Base-by-base conservation (phyloP, 2,888 invertebrate species). In the Chelonus formosanus region DNA sequence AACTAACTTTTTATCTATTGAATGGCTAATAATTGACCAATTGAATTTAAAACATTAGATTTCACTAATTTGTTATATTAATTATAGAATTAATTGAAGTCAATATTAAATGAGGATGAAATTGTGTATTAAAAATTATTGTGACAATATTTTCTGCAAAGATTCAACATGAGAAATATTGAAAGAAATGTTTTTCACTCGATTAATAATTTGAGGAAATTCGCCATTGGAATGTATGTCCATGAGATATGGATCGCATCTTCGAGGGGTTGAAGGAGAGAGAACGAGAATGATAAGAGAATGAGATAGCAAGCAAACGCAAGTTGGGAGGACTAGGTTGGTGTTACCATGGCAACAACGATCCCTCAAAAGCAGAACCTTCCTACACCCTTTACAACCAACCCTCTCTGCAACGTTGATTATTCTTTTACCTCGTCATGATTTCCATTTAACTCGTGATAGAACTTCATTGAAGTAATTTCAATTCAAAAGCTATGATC, bases 341-440 rank as follows among this genome's bases (percentile, higher is more conserved):
- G 72, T 74, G 80, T 82, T 72, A 73, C 78, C 80, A 82, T 82
- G 76, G 82, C 80, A 82, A 82, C 82, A 82, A 82, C 82, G 82
- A 82, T 82, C 82, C 80, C 82, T 82, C 82, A 82, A 82, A 82
- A 81, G 82, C 82, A 75, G 75, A 79, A 76, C 74, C 78, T 77
- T 78, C 78, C 78, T 77, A 76, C 77, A 75, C 78, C 77, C 78
- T 75, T 76, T 78, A 78, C 75, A 75, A 76, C 67, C 67, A 67
- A 64, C 71, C 67, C 65, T 56, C 56, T 43, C 50, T 63, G 62
- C 63, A 62, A 70, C 63, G 64, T 59, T 45, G 57, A 61, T 53
- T 59, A 60, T 55, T 62, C 55, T 57, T 60, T 63, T 48, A 63
- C 60, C 47, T 59, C 57, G 43, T 43, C 32, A 43, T 32, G 20